Evolutionary conservation across 2,888 invertebrate species (phyloP), one percentile per base, ranked within the genome.

Genomic region (Pyrocoelia pectoralis): DNA sequence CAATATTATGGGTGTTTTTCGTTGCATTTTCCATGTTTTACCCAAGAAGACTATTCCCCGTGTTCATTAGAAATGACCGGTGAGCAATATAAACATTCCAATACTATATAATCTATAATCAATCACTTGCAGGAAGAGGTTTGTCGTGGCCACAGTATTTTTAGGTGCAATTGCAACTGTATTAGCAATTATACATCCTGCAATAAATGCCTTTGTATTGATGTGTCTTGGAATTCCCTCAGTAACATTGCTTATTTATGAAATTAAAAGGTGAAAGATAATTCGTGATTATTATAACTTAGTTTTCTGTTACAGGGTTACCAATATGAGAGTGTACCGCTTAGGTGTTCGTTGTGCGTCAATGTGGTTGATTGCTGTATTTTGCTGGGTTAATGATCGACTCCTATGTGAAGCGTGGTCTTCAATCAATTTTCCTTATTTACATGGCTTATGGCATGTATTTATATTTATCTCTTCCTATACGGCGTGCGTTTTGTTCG

Each of bases 361-460:
- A 0, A 86, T 90, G 15, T 89, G 89, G 85, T 74, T 88, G 12
- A 77, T 91, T 14, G 93, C 93, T 0, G 87, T 91, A 12, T 84
- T 88, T 71, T 91, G 91, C 76, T 93, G 93, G 93, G 81, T 92
- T 38, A 88, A 89, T 74, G 93, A 93, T 81, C 84, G 91, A 5
- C 80, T 92, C 75, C 89, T 92, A 78, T 94, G 93, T 78, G 90
- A 92, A 72, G 86, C 89, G 13, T 93, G 92, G 92, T 86, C 89
- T 1, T 85, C 87, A 10, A 85, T 92, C 9, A 88, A 90, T 81
- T 92, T 94, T 73, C 93, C 93, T 0, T 93, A 93, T 80, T 84
- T 94, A 74, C 93, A 94, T 77, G 92, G 91, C 9, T 84, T 92
- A 13, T 94, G 93, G 93, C 93, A 94, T 78, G 82, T 94, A 10